Evolutionary conservation across 2,113 vertebrate species (phyloP), one percentile per base, ranked within the genome.

Genomic region (Centrocercus urophasianus): DNA sequence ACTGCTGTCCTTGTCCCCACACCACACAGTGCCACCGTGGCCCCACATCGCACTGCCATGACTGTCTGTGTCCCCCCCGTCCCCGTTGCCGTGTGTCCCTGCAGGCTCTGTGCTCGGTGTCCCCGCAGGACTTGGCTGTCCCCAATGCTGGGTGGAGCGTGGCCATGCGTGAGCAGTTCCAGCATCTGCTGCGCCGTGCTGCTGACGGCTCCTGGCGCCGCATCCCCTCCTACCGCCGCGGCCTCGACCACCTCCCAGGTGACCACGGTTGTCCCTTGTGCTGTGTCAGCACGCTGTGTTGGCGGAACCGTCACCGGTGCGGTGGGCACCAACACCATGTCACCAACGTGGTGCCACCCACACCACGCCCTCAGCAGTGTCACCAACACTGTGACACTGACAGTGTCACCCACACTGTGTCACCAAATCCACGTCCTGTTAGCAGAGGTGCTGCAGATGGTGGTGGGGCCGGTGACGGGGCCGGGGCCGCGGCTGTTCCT

Each of bases 401-500:
- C 24, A 50, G 13, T 8, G 48, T 52, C 50, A 25, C 50, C 48
- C 48, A 25, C 48, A 13, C 8, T 52, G 50, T 54, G n/a, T 61
- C 59, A 61, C 59, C 59, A 11, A 36, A 34, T 6, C 59, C 21
- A 22, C 15, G 59, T 61, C 59, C 60, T 24, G 17, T 32, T 32
- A 16, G 30, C 56, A 57, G 56, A 32, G 30, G 60, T 38, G 60
- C 16, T 7, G 14, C 60, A 25, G 60, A 10, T 6, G 18, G 9
- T 52, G 85, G 88, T 4, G 10, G 28, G 59, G 34, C 27, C 25
- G 11, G 50, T 13, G 50, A 16, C 27, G 14, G 52, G 27, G 14
- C 8, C 27, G 27, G 52, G 22, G 22, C 34, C 96, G 21, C 97
- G 98, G n/a, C 90, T 98, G 74, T 98, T 98, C 90, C 98, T 98